Evolutionary conservation across 1,140 invertebrate species (phyloP), one percentile per base, ranked within the genome.

Genomic region (Leguminivora glycinivorella): DNA sequence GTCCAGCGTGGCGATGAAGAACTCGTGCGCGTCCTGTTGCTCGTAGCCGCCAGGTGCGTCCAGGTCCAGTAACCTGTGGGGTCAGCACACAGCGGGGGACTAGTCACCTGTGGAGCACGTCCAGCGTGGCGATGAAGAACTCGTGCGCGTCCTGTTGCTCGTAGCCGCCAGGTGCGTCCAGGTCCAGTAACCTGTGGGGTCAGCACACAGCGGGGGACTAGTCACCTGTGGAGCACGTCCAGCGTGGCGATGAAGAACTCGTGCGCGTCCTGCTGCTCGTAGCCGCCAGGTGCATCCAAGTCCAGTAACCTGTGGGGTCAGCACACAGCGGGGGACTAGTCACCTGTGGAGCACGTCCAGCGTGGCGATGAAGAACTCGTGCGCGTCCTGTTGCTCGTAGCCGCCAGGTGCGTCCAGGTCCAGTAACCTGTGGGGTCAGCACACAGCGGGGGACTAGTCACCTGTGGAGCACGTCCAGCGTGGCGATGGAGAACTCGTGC

Each of bases 111-210:
- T 99, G 98, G 24, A 99, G 89, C 5, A 99, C 95, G 87, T 99
- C 96, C 24, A 99, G 92, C 1, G 97, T 97, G 17, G 98, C 97
- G 67, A 99, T 99, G 80, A 99, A 98, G 92, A 99, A 99, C 93
- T 99, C 98, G 85, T 99, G 99, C 69, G 98, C 98, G 92, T 99
- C 99, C 90, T 99, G 98, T 85, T 99, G 98, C 84, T 99, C 97
- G 88, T 99, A 98, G 40, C 98, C 31, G 98, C 98, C 74, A 99
- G 94, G 90, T 99, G 97, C 3, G 97, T 98, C 98, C 98, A 99
- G 76, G 99, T 98, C 79, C 99, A 93, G 96, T 63, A 99, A 93
- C 52, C 99, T 92, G 47, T 96, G 95, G 86, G 97, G 96, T 14
- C 43, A 99, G 94, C 14, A 97, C 97, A 40, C 81, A 99, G 91